These are phyloP conservation scores for Athrips mouffetella DNA, from an alignment of 2,888 invertebrate genomes.

Conservation along the genomic window DNA sequence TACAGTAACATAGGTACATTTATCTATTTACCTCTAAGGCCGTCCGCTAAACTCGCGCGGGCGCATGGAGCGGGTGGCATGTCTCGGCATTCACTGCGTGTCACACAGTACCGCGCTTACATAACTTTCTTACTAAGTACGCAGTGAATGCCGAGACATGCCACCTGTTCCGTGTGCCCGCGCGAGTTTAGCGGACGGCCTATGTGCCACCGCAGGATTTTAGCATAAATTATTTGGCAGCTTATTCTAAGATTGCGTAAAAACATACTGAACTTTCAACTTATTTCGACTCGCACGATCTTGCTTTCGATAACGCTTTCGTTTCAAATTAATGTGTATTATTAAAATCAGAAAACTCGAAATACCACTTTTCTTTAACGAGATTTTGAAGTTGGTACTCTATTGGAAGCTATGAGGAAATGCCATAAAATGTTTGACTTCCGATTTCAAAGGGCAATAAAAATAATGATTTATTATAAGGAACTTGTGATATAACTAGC, in stretches of 20 bases:
- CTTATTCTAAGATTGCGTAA: not conserved
- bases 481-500: not conserved
- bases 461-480: not conserved
- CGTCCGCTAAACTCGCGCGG: too few relatives aligned
- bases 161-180: too few relatives aligned
- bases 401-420: not conserved
- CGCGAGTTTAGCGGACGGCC: too few relatives aligned
- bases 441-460: not conserved
- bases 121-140: too few relatives aligned
- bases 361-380: not conserved
- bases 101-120: too few relatives aligned
- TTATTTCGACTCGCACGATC: not conserved
- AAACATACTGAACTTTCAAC: not conserved
- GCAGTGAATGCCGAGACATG: too few relatives aligned
- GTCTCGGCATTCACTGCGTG: too few relatives aligned
- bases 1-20: too few relatives aligned
- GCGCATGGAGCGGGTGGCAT: too few relatives aligned
- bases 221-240: not conserved
- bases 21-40: too few relatives aligned
- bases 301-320: slow-evolving; percentile 2
- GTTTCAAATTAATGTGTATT: not conserved
- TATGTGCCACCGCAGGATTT: not conserved
- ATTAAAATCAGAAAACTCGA: not conserved
- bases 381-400: not conserved
- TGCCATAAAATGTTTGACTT: not conserved